Percentiles rank a stretch among this genome's conserved stretches.
These are phyloP conservation scores for Drosophila cognata DNA, from an alignment of 2,888 invertebrate genomes.

Conservation along the genomic window DNA sequence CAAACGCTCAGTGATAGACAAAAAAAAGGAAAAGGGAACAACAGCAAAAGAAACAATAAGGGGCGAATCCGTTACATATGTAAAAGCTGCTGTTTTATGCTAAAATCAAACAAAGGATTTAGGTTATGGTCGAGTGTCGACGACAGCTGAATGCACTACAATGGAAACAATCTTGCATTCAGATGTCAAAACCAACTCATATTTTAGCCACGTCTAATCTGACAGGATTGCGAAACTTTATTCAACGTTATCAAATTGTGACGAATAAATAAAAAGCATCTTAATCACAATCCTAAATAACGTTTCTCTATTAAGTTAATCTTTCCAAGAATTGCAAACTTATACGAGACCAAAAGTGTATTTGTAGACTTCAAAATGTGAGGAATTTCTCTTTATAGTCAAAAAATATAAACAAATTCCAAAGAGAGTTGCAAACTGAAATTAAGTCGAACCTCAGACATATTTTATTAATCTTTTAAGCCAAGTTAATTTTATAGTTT, in stretches of 20 bases:
- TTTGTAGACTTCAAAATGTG: not conserved
- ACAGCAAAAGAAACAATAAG: constrained; percentile 3
- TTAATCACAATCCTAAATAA: not conserved
- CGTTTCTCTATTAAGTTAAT: not conserved
- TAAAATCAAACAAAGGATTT: constrained; percentile 63
- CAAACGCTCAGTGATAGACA: constrained; percentile 52
- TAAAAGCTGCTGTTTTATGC: constrained; percentile 68
- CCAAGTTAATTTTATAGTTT: not conserved
- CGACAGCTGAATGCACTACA: constrained; percentile 65
- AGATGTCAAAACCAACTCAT: constrained; percentile 17
- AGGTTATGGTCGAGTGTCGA: constrained; percentile 50
- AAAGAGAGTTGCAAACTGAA: not conserved
- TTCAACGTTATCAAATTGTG: not conserved
- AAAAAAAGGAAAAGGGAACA: constrained; percentile 8
- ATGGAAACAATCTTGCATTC: constrained; percentile 31
- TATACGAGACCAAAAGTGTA: not conserved
- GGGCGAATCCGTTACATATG: constrained; percentile 67
- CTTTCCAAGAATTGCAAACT: not conserved
- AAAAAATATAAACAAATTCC: not conserved
- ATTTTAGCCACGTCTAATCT: not conserved
- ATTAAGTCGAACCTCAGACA: not conserved
- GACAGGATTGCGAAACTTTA: not conserved
- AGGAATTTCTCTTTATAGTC: not conserved
- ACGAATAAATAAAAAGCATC: constrained; percentile 2
- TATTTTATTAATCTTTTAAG: not conserved